Conservation (phyloP, 2,113 vertebrate species). For the Conger conger region DNA sequence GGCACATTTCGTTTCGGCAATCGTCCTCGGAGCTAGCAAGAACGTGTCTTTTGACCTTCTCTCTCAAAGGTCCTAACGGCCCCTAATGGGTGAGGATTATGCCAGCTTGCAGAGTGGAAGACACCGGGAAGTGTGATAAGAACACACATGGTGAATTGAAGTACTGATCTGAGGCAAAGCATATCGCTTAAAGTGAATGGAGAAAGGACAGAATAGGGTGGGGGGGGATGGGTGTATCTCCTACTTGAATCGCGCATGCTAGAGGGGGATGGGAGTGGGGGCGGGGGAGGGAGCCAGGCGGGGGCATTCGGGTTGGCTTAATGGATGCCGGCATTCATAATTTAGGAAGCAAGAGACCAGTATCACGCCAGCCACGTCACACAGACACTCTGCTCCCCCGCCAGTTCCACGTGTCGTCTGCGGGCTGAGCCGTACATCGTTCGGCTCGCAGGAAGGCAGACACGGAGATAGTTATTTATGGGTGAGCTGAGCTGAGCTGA, state of each 20-base stretch:
- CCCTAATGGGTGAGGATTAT: no score
- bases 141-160: background rate
- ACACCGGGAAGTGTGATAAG: background rate
- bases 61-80: background rate
- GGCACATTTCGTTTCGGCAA: background rate
- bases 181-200: background rate
- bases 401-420: background rate
- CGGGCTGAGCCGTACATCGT: background rate
- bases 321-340: background rate
- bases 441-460: background rate
- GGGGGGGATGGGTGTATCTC: background rate
- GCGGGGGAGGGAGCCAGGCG: no score
- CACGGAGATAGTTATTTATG: background rate
- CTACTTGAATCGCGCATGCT: background rate
- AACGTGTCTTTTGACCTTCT: background rate
- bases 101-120: no score
- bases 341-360: background rate
- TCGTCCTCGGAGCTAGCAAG: slow-evolving; percentile 23
- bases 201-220: background rate
- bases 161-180: background rate
- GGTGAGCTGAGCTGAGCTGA: background rate
- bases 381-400: background rate
- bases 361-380: background rate
- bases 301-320: background rate
- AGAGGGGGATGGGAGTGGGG: background rate